These are phyloP conservation scores for Diachasma alloeum DNA, from an alignment of 1,140 invertebrate species.

Conservation along the genomic window DNA sequence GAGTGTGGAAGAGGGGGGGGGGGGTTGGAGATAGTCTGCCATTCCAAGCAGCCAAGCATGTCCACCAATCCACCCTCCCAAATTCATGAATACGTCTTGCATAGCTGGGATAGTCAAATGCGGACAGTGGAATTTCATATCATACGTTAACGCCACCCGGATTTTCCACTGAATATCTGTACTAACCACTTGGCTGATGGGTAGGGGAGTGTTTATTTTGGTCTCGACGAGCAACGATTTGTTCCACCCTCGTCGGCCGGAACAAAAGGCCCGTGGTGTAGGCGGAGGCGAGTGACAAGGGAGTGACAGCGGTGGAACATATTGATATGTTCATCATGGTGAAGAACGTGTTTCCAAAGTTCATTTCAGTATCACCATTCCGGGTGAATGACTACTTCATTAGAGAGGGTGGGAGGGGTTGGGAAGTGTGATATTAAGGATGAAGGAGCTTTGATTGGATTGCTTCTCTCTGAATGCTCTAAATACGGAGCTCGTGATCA, in stretches of 20 bases:
- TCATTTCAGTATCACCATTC: neutral
- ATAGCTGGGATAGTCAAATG: neutral
- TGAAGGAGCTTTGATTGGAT: neutral
- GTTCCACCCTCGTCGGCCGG: neutral
- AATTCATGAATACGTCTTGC: neutral
- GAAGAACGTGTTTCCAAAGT: neutral
- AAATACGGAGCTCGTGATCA: neutral
- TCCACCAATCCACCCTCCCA: neutral
- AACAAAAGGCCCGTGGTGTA: neutral
- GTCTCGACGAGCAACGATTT: neutral
- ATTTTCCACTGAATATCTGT: neutral
- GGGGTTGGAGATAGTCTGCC: neutral
- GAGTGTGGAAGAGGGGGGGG: too few relatives aligned
- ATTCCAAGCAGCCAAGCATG: neutral
- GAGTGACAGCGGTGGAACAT: neutral
- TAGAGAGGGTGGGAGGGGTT: neutral
- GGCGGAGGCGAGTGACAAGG: neutral
- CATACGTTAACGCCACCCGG: neutral
- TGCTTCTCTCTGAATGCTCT: neutral
- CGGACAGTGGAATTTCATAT: neutral
- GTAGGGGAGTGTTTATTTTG: neutral
- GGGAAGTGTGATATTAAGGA: neutral
- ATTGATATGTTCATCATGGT: neutral
- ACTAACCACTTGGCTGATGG: neutral
- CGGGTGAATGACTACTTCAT: neutral